phyloP scores from a whole-genome alignment of 1,140 invertebrate genomes.

The Lepidotrigona ventralis region DNA sequence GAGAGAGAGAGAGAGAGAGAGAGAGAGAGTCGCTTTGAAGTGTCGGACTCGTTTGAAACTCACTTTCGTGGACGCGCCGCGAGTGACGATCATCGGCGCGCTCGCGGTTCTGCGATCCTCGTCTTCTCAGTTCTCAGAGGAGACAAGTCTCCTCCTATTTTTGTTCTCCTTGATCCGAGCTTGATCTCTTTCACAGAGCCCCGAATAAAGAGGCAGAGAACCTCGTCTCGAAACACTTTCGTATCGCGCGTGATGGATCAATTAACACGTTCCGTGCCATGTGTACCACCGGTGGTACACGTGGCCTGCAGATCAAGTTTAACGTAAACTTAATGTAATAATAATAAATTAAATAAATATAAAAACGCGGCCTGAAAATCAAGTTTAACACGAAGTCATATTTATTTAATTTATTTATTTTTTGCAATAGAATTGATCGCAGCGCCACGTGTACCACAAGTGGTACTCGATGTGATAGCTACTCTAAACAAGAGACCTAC shows the following conservation, averaged over 20 bases:
- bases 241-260: not conserved
- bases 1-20: slow-evolving; percentile 21
- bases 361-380: no score
- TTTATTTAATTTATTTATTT: no score
- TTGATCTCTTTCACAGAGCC: slow-evolving; percentile 28
- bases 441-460: no score
- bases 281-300: no score
- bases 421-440: no score
- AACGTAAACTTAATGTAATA: no score
- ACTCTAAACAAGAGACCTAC: no score
- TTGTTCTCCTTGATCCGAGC: slow-evolving; percentile 41
- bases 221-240: slow-evolving; percentile 46
- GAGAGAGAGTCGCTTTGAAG: slow-evolving; percentile 55
- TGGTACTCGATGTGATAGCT: no score
- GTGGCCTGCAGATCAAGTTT: no score
- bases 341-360: no score
- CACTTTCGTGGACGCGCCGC: not conserved
- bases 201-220: slow-evolving; percentile 31
- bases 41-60: slow-evolving; percentile 32
- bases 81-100: slow-evolving; percentile 41
- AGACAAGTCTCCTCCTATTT: slow-evolving; percentile 13
- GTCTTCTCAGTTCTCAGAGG: slow-evolving; percentile 18
- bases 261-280: no score
- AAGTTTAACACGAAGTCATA: no score
- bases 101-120: slow-evolving; percentile 12